Evolutionary conservation across 2,797 vertebrate species (phyloP), one percentile per base, ranked within the genome.

Genomic region (Dipus sagitta): DNA sequence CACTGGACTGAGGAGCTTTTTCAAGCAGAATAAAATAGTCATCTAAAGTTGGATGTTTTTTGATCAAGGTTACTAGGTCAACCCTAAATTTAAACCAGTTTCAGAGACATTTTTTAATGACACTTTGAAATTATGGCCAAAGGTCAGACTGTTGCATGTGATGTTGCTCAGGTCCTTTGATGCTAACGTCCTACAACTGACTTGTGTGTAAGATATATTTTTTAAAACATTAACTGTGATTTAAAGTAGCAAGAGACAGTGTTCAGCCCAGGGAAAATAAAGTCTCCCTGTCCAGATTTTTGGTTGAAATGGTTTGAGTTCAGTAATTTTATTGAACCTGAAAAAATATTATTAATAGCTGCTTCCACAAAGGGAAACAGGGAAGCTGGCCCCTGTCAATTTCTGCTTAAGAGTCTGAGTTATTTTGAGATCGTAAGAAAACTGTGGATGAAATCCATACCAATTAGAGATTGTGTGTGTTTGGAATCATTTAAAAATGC

Each of bases 71-170:
- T 97, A 98, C 80, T 95, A 97, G 97, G 97, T 98, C 97, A 96
- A 97, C 95, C 97, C 95, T 98, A 98, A 98, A 98, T 98, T 98
- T 96, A 91, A 97, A 96, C 94, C 87, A 96, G 96, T 97, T 97
- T 97, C 96, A 97, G 95, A 97, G 96, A 97, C 85, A 96, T 97
- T 98, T 97, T 92, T 94, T 96, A 97, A 96, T 97, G 97, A 86
- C 97, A 97, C 96, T 98, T 98, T 94, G 96, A 97, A 98, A 98
- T 98, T 97, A 98, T 94, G 96, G 96, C 94, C 94, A 92, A 97
- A 97, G 97, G 97, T 98, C 97, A 96, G 80, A 75, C 90, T 71
- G 65, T 95, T 98, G 94, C 93, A 96, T 97, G 93, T 76, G 70
- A 95, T 98, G 93, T 91, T 96, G 88, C 97, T 98, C 96, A 92